These are phyloP conservation scores for Fregata magnificens DNA, from an alignment of 2,113 vertebrate species.

Conservation along the genomic window DNA sequence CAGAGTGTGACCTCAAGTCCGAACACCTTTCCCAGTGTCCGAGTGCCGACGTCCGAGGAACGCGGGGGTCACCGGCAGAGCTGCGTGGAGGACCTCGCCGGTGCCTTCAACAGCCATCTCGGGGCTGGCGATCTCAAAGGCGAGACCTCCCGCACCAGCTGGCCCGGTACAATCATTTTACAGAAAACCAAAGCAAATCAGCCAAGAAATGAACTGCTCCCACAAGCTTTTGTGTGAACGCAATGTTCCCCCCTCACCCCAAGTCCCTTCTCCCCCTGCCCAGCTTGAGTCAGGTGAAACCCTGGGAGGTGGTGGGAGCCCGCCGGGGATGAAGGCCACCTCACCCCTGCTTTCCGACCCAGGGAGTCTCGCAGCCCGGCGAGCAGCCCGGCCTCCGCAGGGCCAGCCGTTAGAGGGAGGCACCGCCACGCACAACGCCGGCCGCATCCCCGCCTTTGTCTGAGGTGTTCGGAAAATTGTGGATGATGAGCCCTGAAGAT, in stretches of 20 bases:
- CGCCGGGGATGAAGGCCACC: background rate
- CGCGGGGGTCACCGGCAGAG: background rate
- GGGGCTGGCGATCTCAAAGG: background rate
- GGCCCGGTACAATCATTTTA: rapidly evolving
- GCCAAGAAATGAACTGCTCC: background rate
- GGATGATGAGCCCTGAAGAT: background rate
- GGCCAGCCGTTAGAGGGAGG: slow-evolving; percentile 29
- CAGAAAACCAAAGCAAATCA: background rate
- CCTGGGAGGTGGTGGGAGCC: background rate
- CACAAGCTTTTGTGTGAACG: rapidly evolving
- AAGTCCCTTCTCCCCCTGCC: rapidly evolving
- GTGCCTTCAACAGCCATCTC: background rate
- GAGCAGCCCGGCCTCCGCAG: background rate
- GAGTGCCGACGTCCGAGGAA: rapidly evolving
- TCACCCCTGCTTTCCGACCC: background rate
- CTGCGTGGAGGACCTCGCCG: background rate
- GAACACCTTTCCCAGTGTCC: rapidly evolving
- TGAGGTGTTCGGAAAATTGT: rapidly evolving
- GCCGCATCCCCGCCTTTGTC: background rate
- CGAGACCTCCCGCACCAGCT: background rate
- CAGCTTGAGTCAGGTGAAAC: background rate
- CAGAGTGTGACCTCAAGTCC: background rate
- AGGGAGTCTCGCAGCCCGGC: background rate
- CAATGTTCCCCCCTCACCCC: rapidly evolving
- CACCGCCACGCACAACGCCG: background rate